Evolutionary conservation across 1,140 invertebrate species (phyloP).

Genomic region (Cyrtorhinus lividipennis): DNA sequence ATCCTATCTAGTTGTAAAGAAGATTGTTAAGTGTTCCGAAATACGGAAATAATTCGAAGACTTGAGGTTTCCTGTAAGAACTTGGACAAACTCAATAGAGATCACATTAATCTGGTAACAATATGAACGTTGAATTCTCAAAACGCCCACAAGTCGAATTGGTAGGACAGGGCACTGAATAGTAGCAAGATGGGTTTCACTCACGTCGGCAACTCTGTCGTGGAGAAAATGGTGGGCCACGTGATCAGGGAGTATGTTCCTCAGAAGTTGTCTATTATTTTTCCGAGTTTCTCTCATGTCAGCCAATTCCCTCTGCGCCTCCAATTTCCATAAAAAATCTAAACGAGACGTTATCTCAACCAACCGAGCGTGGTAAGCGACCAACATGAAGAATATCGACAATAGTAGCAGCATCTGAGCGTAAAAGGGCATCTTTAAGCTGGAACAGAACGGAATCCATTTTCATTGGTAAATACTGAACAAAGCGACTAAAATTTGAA

Average conservation of each 20-base stretch:
- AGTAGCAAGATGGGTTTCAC: no score
- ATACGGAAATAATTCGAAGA: no score
- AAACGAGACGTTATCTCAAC: conserved; percentile 78
- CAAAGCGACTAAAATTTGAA: not conserved
- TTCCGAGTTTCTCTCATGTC: conserved; percentile 79
- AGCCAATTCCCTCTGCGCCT: conserved; percentile 74
- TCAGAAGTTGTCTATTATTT: conserved; percentile 69
- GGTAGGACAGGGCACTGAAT: not conserved
- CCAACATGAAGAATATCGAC: conserved; percentile 67
- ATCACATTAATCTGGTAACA: no score
- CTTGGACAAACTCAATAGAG: no score
- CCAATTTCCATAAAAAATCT: conserved; percentile 91
- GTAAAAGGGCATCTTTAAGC: conserved; percentile 45
- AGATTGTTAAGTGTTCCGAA: no score
- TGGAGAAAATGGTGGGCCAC: conserved; percentile 87
- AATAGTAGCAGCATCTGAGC: conserved; percentile 67
- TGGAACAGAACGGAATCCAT: conserved; percentile 19
- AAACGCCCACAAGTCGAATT: no score
- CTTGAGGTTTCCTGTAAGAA: no score
- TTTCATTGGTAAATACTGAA: not conserved
- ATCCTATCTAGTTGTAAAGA: no score
- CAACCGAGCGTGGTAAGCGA: conserved; percentile 77
- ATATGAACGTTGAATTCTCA: no score
- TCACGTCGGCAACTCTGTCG: conserved; percentile 53
- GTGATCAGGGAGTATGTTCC: conserved; percentile 92